phyloP scores from a whole-genome alignment of 2,797 vertebrate species.

The Dryobates pubescens region DNA sequence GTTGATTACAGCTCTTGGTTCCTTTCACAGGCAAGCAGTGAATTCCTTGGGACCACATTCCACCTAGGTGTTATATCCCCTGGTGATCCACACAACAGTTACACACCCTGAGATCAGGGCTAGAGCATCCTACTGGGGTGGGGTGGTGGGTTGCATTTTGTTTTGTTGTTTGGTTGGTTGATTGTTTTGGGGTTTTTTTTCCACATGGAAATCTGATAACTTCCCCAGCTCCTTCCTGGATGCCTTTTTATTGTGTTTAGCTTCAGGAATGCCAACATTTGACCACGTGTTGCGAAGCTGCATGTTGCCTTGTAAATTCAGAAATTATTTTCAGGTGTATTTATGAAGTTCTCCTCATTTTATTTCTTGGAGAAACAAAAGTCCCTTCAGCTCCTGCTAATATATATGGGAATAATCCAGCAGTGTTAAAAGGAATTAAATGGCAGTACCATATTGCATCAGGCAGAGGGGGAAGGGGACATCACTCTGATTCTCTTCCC shows the following conservation, averaged over 20 bases:
- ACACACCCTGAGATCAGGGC: accelerated
- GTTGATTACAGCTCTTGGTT: conserved; percentile 51
- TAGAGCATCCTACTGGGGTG: not conserved
- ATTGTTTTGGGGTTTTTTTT: not conserved
- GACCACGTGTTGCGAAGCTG: conserved; percentile 12
- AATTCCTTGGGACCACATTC: conserved; percentile 45
- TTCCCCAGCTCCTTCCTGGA: not conserved
- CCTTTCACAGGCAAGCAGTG: conserved; percentile 3
- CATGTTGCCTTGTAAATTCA: conserved; percentile 14
- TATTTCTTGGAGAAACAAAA: not conserved
- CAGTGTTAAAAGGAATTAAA: not conserved
- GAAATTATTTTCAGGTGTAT: conserved; percentile 41
- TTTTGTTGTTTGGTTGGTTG: not conserved
- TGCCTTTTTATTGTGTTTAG: conserved; percentile 6
- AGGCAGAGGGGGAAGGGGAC: not conserved
- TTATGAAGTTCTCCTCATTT: not conserved
- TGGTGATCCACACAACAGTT: not conserved
- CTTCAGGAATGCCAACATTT: conserved; percentile 14
- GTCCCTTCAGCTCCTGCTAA: not conserved
- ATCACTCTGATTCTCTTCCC: not conserved
- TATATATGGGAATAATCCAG: not conserved
- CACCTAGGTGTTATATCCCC: conserved; percentile 11
- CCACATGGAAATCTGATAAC: not conserved
- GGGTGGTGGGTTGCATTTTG: not conserved
- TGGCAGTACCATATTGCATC: not conserved